phyloP scores from a whole-genome alignment of 2,888 invertebrate species.

The Agrotis exclamationis region DNA sequence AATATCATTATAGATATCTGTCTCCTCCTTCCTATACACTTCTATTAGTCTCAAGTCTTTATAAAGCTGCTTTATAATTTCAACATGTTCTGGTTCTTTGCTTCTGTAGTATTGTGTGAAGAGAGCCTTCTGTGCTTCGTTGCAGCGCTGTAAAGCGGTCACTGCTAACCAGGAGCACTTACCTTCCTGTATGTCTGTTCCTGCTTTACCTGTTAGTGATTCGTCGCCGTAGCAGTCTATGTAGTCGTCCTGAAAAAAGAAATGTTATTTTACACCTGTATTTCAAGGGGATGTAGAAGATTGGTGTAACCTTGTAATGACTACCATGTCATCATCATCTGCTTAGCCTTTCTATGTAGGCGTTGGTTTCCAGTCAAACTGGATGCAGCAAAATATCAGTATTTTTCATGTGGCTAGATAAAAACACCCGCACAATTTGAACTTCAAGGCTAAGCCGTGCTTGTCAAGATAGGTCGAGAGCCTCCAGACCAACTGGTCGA shows the following conservation, averaged over 20 bases:
- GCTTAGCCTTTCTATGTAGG: too few relatives aligned
- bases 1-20: conserved; percentile 93
- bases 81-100: conserved; percentile 92
- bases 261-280: neutral
- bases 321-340: too few relatives aligned
- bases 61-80: conserved; percentile 79
- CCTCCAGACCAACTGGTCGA: too few relatives aligned
- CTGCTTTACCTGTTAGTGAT: conserved; percentile 70
- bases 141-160: conserved; percentile 92
- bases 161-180: conserved; percentile 98
- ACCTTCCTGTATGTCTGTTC: conserved; percentile 92
- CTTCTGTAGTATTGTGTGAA: conserved; percentile 94
- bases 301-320: too few relatives aligned
- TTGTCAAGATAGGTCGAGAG: too few relatives aligned
- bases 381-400: too few relatives aligned
- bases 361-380: too few relatives aligned
- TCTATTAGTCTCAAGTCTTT: conserved; percentile 93
- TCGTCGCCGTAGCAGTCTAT: conserved; percentile 96
- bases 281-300: too few relatives aligned
- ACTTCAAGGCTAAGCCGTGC: too few relatives aligned
- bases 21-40: conserved; percentile 94
- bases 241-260: conserved; percentile 93
- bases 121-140: conserved; percentile 92
- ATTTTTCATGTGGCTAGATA: too few relatives aligned
- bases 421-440: too few relatives aligned